Conservation (phyloP, 1,140 invertebrate genomes). For the Drosophila jambulina region DNA sequence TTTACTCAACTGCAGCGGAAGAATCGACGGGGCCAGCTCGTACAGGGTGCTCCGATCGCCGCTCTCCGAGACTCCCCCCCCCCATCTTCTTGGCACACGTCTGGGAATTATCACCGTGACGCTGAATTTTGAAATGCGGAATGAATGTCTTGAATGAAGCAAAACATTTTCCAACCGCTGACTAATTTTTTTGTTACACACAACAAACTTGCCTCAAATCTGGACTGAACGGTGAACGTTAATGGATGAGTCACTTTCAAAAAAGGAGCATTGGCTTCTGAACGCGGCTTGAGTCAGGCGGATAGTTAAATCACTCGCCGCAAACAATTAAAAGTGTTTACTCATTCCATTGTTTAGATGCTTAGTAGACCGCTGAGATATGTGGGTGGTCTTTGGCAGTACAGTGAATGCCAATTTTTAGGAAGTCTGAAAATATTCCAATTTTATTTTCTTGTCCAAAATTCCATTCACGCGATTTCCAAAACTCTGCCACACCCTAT, state of each 20-base stretch:
- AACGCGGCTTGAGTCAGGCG: conserved; percentile 22
- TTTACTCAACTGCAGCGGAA: conserved; percentile 66
- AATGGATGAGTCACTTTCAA: conserved; percentile 26
- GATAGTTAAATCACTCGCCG: conserved; percentile 48
- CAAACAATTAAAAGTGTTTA: conserved; percentile 47
- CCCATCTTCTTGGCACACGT: conserved; percentile 46
- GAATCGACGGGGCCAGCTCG: conserved; percentile 6
- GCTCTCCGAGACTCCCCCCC: neutral
- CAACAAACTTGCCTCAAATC: neutral
- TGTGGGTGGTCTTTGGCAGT: conserved; percentile 13
- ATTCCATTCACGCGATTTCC: conserved; percentile 16
- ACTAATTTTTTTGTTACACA: conserved; percentile 53
- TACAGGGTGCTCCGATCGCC: conserved; percentile 60
- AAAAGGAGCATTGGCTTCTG: conserved; percentile 19
- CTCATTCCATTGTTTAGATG: conserved; percentile 11
- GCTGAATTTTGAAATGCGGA: conserved; percentile 59
- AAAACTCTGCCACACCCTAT: conserved; percentile 37
- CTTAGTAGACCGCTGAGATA: conserved; percentile 8
- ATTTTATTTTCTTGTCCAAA: neutral
- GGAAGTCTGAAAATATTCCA: neutral
- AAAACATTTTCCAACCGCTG: conserved; percentile 26
- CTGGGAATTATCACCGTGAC: conserved; percentile 64
- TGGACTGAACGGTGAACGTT: neutral
- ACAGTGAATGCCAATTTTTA: conserved; percentile 9
- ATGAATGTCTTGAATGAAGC: conserved; percentile 2